phyloP scores from a whole-genome alignment of 2,888 invertebrate genomes.

The Philereme transversata region DNA sequence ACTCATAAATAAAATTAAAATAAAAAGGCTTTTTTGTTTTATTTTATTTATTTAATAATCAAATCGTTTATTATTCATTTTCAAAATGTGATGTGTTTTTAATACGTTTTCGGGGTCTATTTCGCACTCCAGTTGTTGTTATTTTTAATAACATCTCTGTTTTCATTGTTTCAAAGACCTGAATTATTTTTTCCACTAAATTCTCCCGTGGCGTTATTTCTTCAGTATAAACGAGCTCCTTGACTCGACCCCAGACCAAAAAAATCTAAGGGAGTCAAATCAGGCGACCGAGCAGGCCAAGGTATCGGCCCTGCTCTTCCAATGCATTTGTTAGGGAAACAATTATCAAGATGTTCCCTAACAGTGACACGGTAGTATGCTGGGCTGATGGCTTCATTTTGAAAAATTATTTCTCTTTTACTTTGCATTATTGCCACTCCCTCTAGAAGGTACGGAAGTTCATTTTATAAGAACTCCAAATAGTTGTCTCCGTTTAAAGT shows the following conservation, averaged over 20 bases:
- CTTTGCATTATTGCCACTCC: conserved; percentile 7
- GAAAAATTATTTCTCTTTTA: conserved; percentile 15
- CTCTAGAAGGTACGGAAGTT: conserved; percentile 10
- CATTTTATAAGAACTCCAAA: conserved; percentile 16
- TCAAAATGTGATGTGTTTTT: too few species aligned
- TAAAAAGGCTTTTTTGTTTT: too few species aligned
- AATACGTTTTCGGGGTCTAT: too few species aligned
- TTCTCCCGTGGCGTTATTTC: neutral
- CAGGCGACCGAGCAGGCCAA: conserved; percentile 18
- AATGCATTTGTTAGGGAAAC: conserved; percentile 21
- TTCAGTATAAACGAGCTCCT: neutral
- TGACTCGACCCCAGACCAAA: conserved; percentile 4
- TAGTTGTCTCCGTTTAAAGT: conserved; percentile 20
- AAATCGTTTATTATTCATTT: too few species aligned
- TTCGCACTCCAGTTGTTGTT: conserved; percentile 7
- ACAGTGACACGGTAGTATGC: conserved; percentile 24
- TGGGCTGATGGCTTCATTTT: conserved; percentile 27
- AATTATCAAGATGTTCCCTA: conserved; percentile 19
- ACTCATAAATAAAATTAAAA: too few species aligned
- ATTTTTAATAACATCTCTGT: neutral
- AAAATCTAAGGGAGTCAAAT: conserved; percentile 10
- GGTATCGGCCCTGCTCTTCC: conserved; percentile 14
- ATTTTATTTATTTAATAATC: too few species aligned
- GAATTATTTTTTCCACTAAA: neutral
- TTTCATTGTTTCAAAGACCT: neutral